These are phyloP conservation scores for Galeopsomyia nigrocyanea DNA, from an alignment of 2,888 invertebrate species.

Conservation along the genomic window DNA sequence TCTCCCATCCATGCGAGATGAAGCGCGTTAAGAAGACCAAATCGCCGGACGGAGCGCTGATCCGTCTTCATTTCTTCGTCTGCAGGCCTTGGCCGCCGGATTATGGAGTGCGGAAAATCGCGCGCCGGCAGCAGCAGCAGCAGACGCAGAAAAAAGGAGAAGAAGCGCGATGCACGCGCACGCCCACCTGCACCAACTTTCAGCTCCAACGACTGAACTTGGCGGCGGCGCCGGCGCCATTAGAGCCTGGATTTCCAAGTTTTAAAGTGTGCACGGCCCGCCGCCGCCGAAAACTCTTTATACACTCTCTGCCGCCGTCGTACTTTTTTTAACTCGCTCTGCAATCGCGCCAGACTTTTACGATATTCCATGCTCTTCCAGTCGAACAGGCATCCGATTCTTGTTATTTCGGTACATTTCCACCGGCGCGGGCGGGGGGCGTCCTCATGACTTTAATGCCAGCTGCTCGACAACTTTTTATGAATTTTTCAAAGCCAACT, in stretches of 20 bases:
- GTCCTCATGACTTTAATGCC: slow-evolving; percentile 9
- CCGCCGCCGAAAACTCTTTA: slow-evolving; percentile 25
- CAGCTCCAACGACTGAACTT: slow-evolving; percentile 55
- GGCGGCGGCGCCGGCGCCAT: slow-evolving; percentile 53
- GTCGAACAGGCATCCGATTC: slow-evolving; percentile 18
- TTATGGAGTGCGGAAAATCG: slow-evolving; percentile 14
- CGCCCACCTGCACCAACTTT: slow-evolving; percentile 31
- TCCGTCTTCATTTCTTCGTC: slow-evolving; percentile 30
- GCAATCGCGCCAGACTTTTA: slow-evolving; percentile 32
- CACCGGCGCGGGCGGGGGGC: no score
- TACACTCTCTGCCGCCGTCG: background rate
- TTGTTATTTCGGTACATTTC: slow-evolving; percentile 27
- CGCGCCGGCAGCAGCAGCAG: background rate
- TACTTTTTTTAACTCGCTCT: background rate
- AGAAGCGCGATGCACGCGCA: background rate
- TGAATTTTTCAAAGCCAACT: background rate
- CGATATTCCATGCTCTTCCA: slow-evolving; percentile 6
- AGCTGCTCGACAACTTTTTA: background rate
- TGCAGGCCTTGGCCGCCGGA: background rate
- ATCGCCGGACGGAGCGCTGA: slow-evolving; percentile 20
- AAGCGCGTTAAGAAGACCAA: slow-evolving; percentile 41
- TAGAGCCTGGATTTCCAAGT: slow-evolving; percentile 53
- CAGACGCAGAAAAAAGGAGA: slow-evolving; percentile 17
- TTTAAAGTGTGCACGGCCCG: slow-evolving; percentile 27
- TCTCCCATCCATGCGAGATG: slow-evolving; percentile 44